phyloP scores from a whole-genome alignment of 2,797 vertebrate genomes.

The Gallinago solitaria region DNA sequence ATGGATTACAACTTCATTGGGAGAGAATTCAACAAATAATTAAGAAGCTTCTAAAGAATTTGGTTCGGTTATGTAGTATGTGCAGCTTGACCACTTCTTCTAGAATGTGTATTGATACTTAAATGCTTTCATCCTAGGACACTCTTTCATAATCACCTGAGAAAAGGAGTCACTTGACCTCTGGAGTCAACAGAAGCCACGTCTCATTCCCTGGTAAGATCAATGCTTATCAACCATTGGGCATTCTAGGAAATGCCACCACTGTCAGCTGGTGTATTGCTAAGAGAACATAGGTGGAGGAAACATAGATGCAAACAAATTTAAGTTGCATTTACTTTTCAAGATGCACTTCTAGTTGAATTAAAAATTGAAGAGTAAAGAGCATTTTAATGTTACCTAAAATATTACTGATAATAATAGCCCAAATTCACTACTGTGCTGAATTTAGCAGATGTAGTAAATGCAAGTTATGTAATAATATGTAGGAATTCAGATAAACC shows the following conservation, averaged over 20 bases:
- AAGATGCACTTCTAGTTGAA: neutral
- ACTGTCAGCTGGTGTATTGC: neutral
- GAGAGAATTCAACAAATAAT: neutral
- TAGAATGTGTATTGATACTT: neutral
- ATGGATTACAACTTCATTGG: neutral
- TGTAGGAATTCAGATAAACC: slow-evolving; percentile 19
- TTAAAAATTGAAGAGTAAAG: neutral
- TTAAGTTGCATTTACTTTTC: neutral
- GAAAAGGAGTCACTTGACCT: neutral
- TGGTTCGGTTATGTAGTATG: neutral
- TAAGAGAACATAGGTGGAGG: neutral
- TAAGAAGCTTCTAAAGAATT: neutral
- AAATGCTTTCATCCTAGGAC: neutral
- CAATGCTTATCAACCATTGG: neutral
- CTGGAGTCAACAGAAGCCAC: neutral
- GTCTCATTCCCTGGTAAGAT: neutral
- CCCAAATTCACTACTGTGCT: neutral
- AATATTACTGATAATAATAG: neutral
- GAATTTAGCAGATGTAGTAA: neutral
- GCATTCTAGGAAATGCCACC: neutral
- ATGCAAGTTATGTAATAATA: neutral
- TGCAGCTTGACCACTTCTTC: neutral
- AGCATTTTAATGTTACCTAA: neutral
- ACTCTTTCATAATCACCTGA: neutral
- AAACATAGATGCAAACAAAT: neutral